A percentile compares a stretch with the other conserved stretches of the same genome.
Conservation (phyloP, 2,888 invertebrate species). For the Germaria angustata region DNA sequence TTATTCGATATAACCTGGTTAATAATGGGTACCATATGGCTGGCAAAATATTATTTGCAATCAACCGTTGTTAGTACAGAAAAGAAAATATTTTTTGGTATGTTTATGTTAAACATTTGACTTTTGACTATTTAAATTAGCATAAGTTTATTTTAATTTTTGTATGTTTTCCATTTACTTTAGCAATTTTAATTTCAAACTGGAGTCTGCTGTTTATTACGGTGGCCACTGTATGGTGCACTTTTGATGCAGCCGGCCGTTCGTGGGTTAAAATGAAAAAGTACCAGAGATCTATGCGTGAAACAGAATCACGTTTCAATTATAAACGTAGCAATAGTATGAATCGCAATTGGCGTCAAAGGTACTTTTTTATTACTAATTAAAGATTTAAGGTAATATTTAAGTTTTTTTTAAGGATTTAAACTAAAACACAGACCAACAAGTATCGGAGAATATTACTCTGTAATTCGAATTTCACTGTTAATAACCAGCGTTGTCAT, state of each 20-base stretch:
- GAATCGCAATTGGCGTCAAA: conserved; percentile 90
- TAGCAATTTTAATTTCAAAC: conserved; percentile 89
- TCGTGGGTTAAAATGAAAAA: conserved; percentile 95
- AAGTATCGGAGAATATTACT: no score
- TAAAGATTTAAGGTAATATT: neutral
- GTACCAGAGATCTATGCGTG: conserved; percentile 90
- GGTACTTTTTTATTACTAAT: conserved; percentile 80
- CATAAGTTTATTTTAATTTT: neutral
- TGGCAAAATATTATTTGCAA: conserved; percentile 84
- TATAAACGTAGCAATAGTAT: conserved; percentile 88
- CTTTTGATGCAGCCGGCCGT: conserved; percentile 91
- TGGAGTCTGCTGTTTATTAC: conserved; percentile 87
- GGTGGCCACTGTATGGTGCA: conserved; percentile 90
- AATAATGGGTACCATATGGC: conserved; percentile 87
- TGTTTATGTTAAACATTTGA: no score
- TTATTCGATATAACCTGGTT: conserved; percentile 88
- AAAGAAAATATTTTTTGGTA: conserved; percentile 88
- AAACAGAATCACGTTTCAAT: conserved; percentile 87
- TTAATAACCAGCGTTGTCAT: no score
- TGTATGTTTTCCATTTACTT: conserved; percentile 6
- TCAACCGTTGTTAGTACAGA: conserved; percentile 84
- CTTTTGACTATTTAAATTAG: neutral
- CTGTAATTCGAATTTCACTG: no score
- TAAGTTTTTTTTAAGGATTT: neutral
- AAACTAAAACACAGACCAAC: neutral